phyloP scores from a whole-genome alignment of 2,113 vertebrate species.

The Myiozetetes cayanensis region DNA sequence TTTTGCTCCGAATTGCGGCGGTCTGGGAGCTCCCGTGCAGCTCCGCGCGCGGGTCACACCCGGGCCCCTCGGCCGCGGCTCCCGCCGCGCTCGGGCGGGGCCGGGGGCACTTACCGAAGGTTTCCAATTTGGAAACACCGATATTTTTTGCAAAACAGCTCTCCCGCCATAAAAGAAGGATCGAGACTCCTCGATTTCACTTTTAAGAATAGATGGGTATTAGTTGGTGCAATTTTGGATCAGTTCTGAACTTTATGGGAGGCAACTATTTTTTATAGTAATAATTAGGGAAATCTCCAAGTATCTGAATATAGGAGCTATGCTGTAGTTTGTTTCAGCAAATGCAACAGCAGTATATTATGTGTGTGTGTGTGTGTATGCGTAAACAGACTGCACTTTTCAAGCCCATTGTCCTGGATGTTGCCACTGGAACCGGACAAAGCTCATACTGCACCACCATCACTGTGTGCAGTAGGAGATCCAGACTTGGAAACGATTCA shows the following conservation, averaged over 20 bases:
- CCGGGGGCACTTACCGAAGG: background rate
- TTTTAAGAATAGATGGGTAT: background rate
- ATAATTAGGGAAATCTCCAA: background rate
- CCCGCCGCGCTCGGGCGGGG: background rate
- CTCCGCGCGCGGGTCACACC: background rate
- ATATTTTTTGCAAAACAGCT: fast-evolving
- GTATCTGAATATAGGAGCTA: background rate
- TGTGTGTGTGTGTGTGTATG: fast-evolving
- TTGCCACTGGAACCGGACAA: background rate
- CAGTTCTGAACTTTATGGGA: background rate
- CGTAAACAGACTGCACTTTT: background rate
- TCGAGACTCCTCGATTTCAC: fast-evolving
- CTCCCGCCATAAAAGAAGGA: fast-evolving
- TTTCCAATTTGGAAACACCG: background rate
- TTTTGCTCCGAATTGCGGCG: background rate
- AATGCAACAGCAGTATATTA: fast-evolving
- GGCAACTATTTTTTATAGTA: background rate
- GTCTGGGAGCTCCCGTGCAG: background rate
- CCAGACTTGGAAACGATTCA: background rate
- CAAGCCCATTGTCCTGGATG: fast-evolving
- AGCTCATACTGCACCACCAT: fast-evolving
- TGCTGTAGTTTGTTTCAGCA: background rate
- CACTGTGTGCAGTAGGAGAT: fast-evolving
- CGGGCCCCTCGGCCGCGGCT: background rate
- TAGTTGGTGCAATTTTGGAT: background rate